Evolutionary conservation across 1,140 invertebrate species (phyloP).

Genomic region (Delia radicum): DNA sequence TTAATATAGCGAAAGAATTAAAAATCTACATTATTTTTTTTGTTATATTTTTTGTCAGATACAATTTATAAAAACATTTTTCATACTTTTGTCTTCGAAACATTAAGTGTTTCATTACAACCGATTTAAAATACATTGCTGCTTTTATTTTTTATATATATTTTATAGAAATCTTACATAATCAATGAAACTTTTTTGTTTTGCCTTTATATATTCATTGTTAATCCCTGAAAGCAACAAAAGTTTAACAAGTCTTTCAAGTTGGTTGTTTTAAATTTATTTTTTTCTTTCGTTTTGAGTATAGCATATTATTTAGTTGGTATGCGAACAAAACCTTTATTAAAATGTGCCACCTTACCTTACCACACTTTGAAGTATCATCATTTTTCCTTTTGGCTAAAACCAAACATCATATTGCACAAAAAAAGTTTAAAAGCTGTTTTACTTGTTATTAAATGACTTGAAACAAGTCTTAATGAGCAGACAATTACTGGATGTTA

Average conservation of each 20-base stretch:
- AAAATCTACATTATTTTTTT: too few species aligned
- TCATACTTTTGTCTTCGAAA: too few species aligned
- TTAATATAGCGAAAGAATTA: too few species aligned
- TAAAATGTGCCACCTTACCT: slow-evolving; percentile 14
- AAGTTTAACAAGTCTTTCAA: slow-evolving; percentile 10
- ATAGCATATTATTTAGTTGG: not conserved
- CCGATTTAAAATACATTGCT: too few species aligned
- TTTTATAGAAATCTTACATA: not conserved
- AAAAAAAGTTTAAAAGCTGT: slow-evolving; percentile 10
- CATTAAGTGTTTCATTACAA: too few species aligned
- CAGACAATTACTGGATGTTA: not conserved
- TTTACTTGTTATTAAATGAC: slow-evolving; percentile 19
- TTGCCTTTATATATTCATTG: not conserved
- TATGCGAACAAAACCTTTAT: slow-evolving; percentile 16
- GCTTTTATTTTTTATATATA: too few species aligned
- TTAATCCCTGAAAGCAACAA: slow-evolving; percentile 7
- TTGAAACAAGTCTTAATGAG: slow-evolving; percentile 16
- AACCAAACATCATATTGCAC: not conserved
- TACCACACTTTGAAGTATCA: slow-evolving; percentile 17
- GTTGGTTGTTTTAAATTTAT: not conserved
- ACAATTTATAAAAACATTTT: too few species aligned
- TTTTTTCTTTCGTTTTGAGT: not conserved
- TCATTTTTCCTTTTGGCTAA: not conserved
- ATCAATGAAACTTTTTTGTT: slow-evolving; percentile 8
- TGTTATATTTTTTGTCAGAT: too few species aligned